A percentile compares a stretch with the other conserved stretches of the same genome.
Evolutionary conservation across 2,113 vertebrate species (phyloP).

Genomic region (Thomomys bottae): DNA sequence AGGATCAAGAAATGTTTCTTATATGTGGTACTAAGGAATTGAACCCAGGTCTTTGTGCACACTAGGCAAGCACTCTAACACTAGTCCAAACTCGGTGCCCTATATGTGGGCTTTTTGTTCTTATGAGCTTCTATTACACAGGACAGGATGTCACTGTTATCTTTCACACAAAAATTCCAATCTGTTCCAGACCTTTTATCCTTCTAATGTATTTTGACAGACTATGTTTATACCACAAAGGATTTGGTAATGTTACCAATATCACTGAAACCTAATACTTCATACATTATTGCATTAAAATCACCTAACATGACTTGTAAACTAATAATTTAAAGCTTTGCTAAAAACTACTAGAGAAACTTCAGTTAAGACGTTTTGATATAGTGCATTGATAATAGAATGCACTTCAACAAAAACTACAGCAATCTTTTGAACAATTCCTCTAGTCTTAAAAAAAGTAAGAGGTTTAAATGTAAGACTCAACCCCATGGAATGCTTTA

Average conservation of each 20-base stretch:
- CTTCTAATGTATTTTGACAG: not conserved
- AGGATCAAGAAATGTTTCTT: not conserved
- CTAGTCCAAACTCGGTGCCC: too few relatives aligned
- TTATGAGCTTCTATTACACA: too few relatives aligned
- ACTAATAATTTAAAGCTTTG: slow-evolving; percentile 2
- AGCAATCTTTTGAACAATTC: not conserved
- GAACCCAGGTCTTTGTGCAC: too few relatives aligned
- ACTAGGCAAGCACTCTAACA: too few relatives aligned
- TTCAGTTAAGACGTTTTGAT: not conserved
- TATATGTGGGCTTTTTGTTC: too few relatives aligned
- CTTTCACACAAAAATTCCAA: too few relatives aligned
- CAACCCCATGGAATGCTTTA: not conserved
- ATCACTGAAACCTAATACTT: slow-evolving; percentile 1
- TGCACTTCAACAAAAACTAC: slow-evolving; percentile 1
- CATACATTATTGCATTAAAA: slow-evolving; percentile 23
- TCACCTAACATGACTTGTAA: not conserved
- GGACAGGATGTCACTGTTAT: too few relatives aligned
- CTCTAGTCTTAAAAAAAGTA: not conserved
- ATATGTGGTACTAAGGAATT: too few relatives aligned
- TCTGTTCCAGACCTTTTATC: too few relatives aligned
- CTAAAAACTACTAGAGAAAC: slow-evolving; percentile 10
- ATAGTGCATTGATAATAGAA: not conserved
- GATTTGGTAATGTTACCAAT: not conserved
- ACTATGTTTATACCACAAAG: not conserved
- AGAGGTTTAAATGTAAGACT: not conserved